Base-by-base conservation (phyloP, 2,797 vertebrate species). In the Rhabdomys pumilio region DNA sequence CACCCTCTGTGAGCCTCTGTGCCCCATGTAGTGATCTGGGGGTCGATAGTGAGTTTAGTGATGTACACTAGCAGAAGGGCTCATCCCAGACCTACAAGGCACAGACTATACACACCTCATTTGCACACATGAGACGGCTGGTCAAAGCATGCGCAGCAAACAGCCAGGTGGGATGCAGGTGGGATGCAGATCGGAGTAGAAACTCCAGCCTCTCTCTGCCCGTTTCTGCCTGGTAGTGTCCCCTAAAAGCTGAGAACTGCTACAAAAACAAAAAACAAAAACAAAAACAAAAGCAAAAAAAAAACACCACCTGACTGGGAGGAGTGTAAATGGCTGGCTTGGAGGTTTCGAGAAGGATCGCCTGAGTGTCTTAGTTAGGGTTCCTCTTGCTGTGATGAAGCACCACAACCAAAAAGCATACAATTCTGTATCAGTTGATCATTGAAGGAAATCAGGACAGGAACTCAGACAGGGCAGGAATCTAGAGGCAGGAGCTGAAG, bases 1-100 rank as follows among this genome's bases (percentile, higher is more conserved):
- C 26, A 15, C 12, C n/a, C 47, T 94, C 77, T 94, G 61, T 85
- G 91, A 94, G 83, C 50, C 73, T 81, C 72, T 72, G 59, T 10
- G 2, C 7, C 55, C 69, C 41, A 55, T 59, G 0, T 50, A 31
- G 22, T 3, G 4, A 13, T 34, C 87, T 85, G 65, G 81, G 47
- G 24, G 41, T 17, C 17, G 22, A 15, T 53, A 50, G n/a, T 20
- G 50, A 82, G 7, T 47, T 9, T 65, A 76, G 55, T 29, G 55
- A 59, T 53, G 17, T 24, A 17, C 26, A 19, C 22, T 34, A 50
- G 38, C 12, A 72, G 50, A 61, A 5, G 1, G 65, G 50, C 20
- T 19, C 55, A 47, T 50, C 38, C 38, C 44, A 67, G 81, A 29
- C 31, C 53, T 38, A 12, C 29, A 77, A 11, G 44, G 4, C 13